Conservation (phyloP, 2,113 vertebrate species). For the Hemiprocne comata region DNA sequence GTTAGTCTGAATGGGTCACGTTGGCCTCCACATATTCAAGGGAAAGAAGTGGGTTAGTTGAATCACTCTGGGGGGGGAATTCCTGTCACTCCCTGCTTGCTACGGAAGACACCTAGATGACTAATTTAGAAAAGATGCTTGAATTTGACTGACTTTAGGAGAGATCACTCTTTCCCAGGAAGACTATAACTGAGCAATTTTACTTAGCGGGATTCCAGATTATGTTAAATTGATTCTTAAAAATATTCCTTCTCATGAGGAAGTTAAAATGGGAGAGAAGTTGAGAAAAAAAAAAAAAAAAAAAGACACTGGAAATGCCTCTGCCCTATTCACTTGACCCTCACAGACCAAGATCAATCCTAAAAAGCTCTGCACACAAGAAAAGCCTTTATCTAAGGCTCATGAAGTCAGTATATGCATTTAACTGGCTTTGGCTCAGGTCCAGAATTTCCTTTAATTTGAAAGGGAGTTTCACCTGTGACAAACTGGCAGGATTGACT, state of each 20-base stretch:
- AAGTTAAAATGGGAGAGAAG: neutral
- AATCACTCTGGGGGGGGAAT: neutral
- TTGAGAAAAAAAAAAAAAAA: neutral
- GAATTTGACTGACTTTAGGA: neutral
- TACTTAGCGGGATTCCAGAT: neutral
- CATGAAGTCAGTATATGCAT: neutral
- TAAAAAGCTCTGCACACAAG: neutral
- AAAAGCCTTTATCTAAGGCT: neutral
- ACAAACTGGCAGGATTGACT: slow-evolving; percentile 25
- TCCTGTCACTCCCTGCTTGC: neutral
- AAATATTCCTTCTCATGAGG: neutral
- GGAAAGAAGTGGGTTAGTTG: neutral
- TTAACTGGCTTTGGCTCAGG: neutral
- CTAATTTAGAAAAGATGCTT: neutral
- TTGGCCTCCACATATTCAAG: neutral
- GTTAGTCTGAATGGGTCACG: neutral
- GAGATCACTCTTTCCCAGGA: neutral
- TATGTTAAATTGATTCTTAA: neutral
- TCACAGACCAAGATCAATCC: neutral
- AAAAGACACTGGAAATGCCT: neutral
- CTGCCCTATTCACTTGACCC: neutral
- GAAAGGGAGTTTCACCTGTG: slow-evolving; percentile 4
- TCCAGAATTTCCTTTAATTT: neutral
- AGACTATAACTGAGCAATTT: neutral
- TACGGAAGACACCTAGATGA: neutral